phyloP scores from a whole-genome alignment of 2,113 vertebrate species.

The Emydura subglobosa region DNA sequence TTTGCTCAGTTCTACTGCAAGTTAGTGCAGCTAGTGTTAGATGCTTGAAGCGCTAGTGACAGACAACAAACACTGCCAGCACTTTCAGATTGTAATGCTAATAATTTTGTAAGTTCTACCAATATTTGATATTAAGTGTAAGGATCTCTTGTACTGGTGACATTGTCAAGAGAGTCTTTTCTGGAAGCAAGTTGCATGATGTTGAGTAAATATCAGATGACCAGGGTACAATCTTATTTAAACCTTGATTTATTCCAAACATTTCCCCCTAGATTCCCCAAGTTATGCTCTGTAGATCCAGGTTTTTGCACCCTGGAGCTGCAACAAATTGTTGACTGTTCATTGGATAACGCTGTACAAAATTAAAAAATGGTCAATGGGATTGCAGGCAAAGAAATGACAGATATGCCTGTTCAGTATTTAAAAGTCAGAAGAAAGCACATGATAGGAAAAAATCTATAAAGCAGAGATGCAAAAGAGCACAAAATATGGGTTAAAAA shows the following conservation, averaged over 20 bases:
- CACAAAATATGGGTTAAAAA: constrained; percentile 75
- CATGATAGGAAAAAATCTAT: constrained; percentile 70
- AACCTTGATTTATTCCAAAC: constrained; percentile 66
- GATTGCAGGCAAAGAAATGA: constrained; percentile 66
- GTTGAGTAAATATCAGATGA: constrained; percentile 27
- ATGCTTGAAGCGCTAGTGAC: constrained; percentile 24
- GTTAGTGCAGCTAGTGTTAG: constrained; percentile 37
- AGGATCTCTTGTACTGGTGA: constrained; percentile 47
- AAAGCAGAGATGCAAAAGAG: constrained; percentile 69
- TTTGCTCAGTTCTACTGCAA: constrained; percentile 18
- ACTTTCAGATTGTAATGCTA: constrained; percentile 44
- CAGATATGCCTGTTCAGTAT: constrained; percentile 62
- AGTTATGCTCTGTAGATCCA: constrained; percentile 57
- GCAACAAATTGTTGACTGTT: constrained; percentile 67
- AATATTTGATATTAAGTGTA: constrained; percentile 51
- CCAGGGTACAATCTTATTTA: constrained; percentile 41
- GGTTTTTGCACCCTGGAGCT: constrained; percentile 42
- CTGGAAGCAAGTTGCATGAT: constrained; percentile 30
- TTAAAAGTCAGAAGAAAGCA: constrained; percentile 76
- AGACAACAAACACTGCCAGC: constrained; percentile 49
- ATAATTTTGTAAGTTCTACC: constrained; percentile 63
- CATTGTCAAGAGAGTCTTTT: constrained; percentile 66
- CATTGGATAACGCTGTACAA: constrained; percentile 51
- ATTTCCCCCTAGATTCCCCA: constrained; percentile 65
- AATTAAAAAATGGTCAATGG: constrained; percentile 63